Percentiles rank a stretch among this genome's conserved stretches.
These are phyloP conservation scores for Sula dactylatra DNA, from an alignment of 2,113 vertebrate genomes.

Conservation along the genomic window DNA sequence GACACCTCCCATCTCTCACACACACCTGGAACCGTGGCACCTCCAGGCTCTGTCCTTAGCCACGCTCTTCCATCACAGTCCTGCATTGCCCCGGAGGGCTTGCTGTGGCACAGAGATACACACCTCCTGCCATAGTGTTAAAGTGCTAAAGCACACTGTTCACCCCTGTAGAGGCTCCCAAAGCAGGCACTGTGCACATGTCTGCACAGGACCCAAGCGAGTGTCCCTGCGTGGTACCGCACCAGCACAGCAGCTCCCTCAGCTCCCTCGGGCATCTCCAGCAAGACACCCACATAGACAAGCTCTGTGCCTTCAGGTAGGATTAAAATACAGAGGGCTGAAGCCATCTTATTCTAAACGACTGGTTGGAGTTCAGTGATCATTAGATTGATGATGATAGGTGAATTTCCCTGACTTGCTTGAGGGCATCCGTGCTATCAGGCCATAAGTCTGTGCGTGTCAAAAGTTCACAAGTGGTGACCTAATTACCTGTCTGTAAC, in stretches of 20 bases:
- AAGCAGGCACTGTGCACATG: fast-evolving
- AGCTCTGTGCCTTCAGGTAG: neutral
- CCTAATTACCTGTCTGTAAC: slow-evolving; percentile 35
- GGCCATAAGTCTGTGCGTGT: neutral
- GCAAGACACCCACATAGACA: neutral
- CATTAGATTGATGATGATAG: neutral
- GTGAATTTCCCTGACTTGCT: slow-evolving; percentile 1
- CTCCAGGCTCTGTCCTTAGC: neutral
- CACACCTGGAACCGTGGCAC: fast-evolving
- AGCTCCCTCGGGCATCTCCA: neutral
- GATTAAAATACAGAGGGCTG: neutral
- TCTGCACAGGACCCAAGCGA: neutral
- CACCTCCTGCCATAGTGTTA: fast-evolving
- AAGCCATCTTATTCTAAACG: neutral
- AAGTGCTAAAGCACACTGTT: neutral
- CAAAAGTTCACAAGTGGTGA: slow-evolving; percentile 46
- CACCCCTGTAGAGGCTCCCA: neutral
- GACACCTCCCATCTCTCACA: neutral
- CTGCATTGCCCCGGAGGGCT: neutral
- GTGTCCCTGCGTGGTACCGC: fast-evolving
- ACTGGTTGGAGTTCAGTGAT: neutral
- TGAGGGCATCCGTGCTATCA: neutral
- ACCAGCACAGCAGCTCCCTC: neutral
- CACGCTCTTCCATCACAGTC: fast-evolving
- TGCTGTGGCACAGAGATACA: neutral